Conservation (phyloP, 1,140 invertebrate species). For the Grapholita molesta region DNA sequence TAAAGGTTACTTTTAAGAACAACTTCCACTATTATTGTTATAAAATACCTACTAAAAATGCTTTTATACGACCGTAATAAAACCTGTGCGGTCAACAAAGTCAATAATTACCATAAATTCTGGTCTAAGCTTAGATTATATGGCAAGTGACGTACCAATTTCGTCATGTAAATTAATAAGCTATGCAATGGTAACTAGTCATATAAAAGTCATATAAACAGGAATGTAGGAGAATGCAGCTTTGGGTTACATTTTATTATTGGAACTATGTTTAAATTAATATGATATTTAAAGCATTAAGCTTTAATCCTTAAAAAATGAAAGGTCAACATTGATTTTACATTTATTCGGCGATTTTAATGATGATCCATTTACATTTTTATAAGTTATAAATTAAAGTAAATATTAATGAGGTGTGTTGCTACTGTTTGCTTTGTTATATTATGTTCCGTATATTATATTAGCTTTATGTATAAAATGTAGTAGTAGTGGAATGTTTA, state of each 20-base stretch:
- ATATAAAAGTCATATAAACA: slow-evolving; percentile 8
- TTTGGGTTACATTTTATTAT: background rate
- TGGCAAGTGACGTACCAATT: background rate
- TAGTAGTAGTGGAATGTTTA: no score
- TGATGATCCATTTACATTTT: no score
- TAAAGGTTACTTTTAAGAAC: background rate
- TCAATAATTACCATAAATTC: slow-evolving; percentile 3
- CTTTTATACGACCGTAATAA: background rate
- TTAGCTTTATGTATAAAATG: no score
- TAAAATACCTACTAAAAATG: background rate
- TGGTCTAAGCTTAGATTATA: slow-evolving; percentile 11
- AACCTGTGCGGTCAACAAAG: slow-evolving; percentile 2
- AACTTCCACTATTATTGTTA: background rate
- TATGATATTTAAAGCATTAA: background rate
- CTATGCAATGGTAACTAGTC: background rate
- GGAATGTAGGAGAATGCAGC: background rate
- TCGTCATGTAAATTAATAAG: slow-evolving; percentile 10
- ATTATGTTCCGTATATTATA: no score
- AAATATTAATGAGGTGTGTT: no score
- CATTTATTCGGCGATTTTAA: no score
- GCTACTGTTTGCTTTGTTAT: no score
- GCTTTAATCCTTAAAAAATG: background rate
- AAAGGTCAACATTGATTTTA: background rate
- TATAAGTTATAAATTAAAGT: no score
- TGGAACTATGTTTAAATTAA: background rate